These are phyloP conservation scores for Urocitellus parryii DNA, from an alignment of 2,113 vertebrate genomes.

Conservation along the genomic window DNA sequence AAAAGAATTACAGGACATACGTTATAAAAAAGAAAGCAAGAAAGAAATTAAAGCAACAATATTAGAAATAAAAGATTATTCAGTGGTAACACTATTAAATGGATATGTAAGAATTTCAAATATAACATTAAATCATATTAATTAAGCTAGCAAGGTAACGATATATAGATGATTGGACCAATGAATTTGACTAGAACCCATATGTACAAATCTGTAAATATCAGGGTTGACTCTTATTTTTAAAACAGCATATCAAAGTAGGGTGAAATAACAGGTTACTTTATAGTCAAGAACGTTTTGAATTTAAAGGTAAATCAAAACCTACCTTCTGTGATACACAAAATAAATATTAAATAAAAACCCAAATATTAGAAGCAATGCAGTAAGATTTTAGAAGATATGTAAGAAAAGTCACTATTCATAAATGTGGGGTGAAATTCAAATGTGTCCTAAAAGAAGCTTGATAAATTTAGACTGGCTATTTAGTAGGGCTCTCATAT, in stretches of 20 bases:
- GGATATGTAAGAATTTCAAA: not conserved
- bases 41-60: not conserved
- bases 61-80: not conserved
- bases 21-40: not conserved
- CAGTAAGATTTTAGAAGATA: not conserved
- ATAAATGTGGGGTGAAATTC: not conserved
- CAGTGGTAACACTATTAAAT: not conserved
- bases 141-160: not conserved
- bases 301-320: not conserved
- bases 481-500: not conserved
- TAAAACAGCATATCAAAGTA: not conserved
- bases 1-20: not conserved
- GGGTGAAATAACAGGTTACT: not conserved
- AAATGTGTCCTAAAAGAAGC: not conserved
- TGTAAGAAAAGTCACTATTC: not conserved
- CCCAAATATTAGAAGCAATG: not conserved
- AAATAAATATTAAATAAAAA: not conserved
- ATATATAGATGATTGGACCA: not conserved
- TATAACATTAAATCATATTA: not conserved
- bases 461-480: not conserved
- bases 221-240: not conserved
- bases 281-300: not conserved
- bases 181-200: not conserved
- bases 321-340: not conserved
- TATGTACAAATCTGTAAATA: not conserved